phyloP scores from a whole-genome alignment of 2,113 vertebrate genomes.

The Myotis lucifugus region DNA sequence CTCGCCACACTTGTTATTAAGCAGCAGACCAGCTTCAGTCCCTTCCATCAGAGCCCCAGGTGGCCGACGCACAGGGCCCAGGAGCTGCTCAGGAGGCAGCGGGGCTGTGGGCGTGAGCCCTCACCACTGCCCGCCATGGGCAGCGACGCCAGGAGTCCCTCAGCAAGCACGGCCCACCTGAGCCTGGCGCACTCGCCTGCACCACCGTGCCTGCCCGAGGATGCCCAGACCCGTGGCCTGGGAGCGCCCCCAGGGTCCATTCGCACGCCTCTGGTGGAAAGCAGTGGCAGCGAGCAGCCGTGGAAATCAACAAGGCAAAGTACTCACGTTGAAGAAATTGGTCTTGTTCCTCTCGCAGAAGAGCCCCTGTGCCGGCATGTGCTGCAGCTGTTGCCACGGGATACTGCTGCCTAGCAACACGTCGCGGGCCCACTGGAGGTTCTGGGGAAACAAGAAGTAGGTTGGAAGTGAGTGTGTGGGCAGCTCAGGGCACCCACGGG shows the following conservation, averaged over 20 bases:
- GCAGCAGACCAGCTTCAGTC: not conserved
- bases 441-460: constrained; percentile 89
- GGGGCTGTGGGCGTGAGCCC: not conserved
- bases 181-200: not conserved
- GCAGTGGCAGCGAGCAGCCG: constrained; percentile 29
- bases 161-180: not conserved
- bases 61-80: accelerated
- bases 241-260: not conserved
- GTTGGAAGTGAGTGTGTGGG: constrained; percentile 77
- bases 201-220: not conserved
- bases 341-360: constrained; percentile 99
- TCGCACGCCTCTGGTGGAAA: not conserved
- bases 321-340: constrained; percentile 99
- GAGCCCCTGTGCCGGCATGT: constrained; percentile 99
- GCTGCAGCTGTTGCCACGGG: constrained; percentile 99
- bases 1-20: not conserved
- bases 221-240: not conserved
- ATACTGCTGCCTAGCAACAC: constrained; percentile 99
- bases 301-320: constrained; percentile 59
- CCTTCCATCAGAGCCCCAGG: not conserved
- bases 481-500: constrained; percentile 56
- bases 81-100: not conserved
- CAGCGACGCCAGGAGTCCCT: constrained; percentile 34
- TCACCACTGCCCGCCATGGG: not conserved
- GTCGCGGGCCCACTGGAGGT: constrained; percentile 98